Percentiles rank a stretch among this genome's conserved stretches.
These are phyloP conservation scores for Pararge aegeria DNA, from an alignment of 1,140 invertebrate genomes.

Conservation along the genomic window DNA sequence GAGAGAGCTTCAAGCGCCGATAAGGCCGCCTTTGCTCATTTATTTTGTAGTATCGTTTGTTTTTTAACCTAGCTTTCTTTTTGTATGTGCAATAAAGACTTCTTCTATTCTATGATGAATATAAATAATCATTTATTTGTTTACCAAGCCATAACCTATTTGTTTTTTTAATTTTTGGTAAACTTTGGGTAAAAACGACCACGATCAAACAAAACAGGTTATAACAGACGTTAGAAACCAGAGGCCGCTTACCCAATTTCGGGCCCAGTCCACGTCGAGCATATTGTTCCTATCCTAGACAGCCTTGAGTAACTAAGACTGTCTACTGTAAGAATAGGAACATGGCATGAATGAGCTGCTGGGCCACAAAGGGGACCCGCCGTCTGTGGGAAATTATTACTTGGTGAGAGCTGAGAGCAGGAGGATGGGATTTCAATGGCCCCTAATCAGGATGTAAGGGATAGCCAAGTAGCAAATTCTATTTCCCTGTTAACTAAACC, in stretches of 20 bases:
- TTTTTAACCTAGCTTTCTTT: no score
- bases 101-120: no score
- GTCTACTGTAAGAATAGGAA: slow-evolving; percentile 29
- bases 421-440: slow-evolving; percentile 3
- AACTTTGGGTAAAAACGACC: background rate
- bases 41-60: no score
- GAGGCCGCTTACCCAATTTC: slow-evolving; percentile 1
- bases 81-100: no score
- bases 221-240: background rate
- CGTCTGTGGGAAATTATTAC: slow-evolving; percentile 33
- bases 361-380: slow-evolving; percentile 26
- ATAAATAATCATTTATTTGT: no score
- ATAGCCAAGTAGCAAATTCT: background rate
- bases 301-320: slow-evolving; percentile 4
- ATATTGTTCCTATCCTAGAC: slow-evolving; percentile 6
- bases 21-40: no score
- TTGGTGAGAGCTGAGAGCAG: slow-evolving; percentile 22
- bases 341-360: slow-evolving; percentile 31
- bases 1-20: no score
- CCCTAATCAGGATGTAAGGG: background rate
- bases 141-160: no score
- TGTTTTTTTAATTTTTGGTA: background rate
- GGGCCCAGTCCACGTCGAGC: background rate
- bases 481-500: background rate
- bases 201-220: background rate